Evolutionary conservation across 2,888 invertebrate species (phyloP), one percentile per base, ranked within the genome.

Genomic region (Netelia virgata): DNA sequence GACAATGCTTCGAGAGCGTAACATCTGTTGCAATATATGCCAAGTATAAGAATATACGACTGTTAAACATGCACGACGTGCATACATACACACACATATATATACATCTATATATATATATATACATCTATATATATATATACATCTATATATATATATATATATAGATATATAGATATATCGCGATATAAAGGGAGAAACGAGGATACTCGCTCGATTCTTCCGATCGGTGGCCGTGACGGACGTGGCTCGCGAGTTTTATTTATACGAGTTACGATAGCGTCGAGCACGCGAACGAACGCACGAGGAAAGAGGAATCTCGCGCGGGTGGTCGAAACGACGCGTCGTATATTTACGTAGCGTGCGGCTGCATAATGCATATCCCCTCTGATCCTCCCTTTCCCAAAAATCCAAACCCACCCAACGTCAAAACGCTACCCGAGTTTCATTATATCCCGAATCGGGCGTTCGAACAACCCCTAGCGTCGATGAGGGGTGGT

Each of bases 331-430:
- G 85, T 88, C 88, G 81, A 86, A 85, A 74, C 66, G 61, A 74
- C 70, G 10, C 11, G 28, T 53, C 28, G 83, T 84, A 88, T 87
- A 89, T 88, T 89, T 86, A 90, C 87, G 86, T 89, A 73, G 69
- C 84, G 86, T 87, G 88, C 78, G 88, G 84, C 86, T 87, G 88
- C 87, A 87, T 90, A 88, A 90, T 90, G 88, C 88, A 89, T 87
- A 84, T 55, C 59, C 76, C 66, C 82, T 76, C 41, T 20, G n/a
- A 53, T 53, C 61, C 75, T 72, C 63, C 61, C 75, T 68, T 3
- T 57, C 82, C 50, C 50, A 11, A 20, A 36, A 61, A 14, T 55
- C 61, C 50, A 41, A 10, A 23, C 16, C 11, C 16, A 14, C n/a
- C 63, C 61, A 41, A 70, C 63, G 53, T 64, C 70, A 78, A 36